Evolutionary conservation across 2,888 invertebrate species (phyloP).

Genomic region (Phengaris alcon): DNA sequence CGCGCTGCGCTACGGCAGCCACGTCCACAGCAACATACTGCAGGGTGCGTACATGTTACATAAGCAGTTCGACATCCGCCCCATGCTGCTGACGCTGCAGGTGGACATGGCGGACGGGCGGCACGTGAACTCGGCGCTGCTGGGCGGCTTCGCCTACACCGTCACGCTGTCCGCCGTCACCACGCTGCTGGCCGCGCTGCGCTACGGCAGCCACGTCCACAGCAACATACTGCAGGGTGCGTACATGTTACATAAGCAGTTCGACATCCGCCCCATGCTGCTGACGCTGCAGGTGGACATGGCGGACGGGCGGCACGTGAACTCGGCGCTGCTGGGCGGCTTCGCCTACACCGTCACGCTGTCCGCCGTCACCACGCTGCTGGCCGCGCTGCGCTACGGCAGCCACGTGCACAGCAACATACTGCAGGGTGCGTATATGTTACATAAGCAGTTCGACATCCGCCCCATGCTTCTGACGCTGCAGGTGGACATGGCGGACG

Average conservation of each 20-base stretch:
- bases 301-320: slow-evolving; percentile 86
- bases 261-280: slow-evolving; percentile 90
- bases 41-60: slow-evolving; percentile 58
- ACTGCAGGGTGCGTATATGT: slow-evolving; percentile 69
- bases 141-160: slow-evolving; percentile 83
- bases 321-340: slow-evolving; percentile 84
- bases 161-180: slow-evolving; percentile 83
- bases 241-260: slow-evolving; percentile 57
- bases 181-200: slow-evolving; percentile 79
- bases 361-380: slow-evolving; percentile 81
- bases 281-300: slow-evolving; percentile 96
- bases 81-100: slow-evolving; percentile 92
- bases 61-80: slow-evolving; percentile 87
- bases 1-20: slow-evolving; percentile 81
- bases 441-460: slow-evolving; percentile 84
- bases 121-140: slow-evolving; percentile 85
- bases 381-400: slow-evolving; percentile 84
- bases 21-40: slow-evolving; percentile 82
- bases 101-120: slow-evolving; percentile 92
- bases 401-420: slow-evolving; percentile 81
- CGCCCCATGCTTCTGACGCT: slow-evolving; percentile 92
- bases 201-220: slow-evolving; percentile 81
- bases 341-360: slow-evolving; percentile 82
- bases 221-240: slow-evolving; percentile 82
- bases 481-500: slow-evolving; percentile 94